These are phyloP conservation scores for Seison nebaliae DNA, from an alignment of 1,140 invertebrate genomes.

Conservation along the genomic window DNA sequence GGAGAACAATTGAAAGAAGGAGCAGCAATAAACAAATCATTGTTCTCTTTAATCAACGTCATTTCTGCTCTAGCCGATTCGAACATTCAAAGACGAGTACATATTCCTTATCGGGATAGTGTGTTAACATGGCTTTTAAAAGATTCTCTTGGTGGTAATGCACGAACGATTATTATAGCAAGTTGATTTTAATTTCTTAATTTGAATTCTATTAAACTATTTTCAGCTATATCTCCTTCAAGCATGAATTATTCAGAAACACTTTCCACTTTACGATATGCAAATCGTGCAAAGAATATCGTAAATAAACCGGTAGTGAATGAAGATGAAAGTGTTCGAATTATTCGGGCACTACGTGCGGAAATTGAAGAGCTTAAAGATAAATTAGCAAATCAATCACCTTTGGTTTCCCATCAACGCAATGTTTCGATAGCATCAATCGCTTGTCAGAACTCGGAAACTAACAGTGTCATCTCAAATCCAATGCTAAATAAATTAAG, in stretches of 20 bases:
- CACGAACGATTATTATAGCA: conserved; percentile 38
- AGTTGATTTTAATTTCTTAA: conserved; percentile 6
- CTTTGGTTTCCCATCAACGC: background rate
- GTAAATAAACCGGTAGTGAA: conserved; percentile 35
- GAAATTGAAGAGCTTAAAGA: conserved; percentile 34
- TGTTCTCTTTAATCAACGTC: conserved; percentile 33
- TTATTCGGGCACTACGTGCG: no score
- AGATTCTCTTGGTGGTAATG: conserved; percentile 38
- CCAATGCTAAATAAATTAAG: conserved; percentile 1
- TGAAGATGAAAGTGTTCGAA: conserved; percentile 34
- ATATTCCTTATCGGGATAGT: conserved; percentile 37
- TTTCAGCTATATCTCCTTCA: conserved; percentile 39
- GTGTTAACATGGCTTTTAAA: conserved; percentile 37
- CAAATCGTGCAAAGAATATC: conserved; percentile 36
- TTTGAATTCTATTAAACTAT: conserved; percentile 20
- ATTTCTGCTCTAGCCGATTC: conserved; percentile 32
- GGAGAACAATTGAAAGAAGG: conserved; percentile 37
- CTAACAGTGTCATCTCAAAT: background rate
- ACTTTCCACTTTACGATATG: conserved; percentile 37
- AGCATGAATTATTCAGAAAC: conserved; percentile 42
- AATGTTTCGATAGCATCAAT: background rate
- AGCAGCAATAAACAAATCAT: conserved; percentile 36
- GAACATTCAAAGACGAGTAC: conserved; percentile 11
- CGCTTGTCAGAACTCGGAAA: no score
- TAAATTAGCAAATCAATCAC: conserved; percentile 27